These are phyloP conservation scores for Synaphobranchus kaupii DNA, from an alignment of 2,797 vertebrate genomes.

Conservation along the genomic window DNA sequence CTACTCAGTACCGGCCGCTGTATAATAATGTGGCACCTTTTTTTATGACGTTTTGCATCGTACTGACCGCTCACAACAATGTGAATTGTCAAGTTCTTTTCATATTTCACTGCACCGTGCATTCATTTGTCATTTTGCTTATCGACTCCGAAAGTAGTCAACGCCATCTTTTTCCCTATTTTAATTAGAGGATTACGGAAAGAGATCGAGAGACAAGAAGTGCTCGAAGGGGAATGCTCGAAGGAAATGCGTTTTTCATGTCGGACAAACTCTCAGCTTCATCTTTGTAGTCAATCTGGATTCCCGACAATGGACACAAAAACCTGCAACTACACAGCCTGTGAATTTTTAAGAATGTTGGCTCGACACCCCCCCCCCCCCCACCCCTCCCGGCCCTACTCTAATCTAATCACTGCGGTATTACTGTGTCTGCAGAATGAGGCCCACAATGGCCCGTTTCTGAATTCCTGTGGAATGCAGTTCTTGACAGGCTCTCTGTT, in stretches of 20 bases:
- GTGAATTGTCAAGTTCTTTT: not conserved
- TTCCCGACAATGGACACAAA: not conserved
- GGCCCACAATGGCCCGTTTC: conserved; percentile 18
- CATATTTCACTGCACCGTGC: not conserved
- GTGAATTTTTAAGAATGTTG: conserved; percentile 3
- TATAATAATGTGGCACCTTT: not conserved
- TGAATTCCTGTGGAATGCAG: not conserved
- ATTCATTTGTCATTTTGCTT: not conserved
- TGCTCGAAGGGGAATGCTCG: not conserved
- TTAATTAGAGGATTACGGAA: not conserved
- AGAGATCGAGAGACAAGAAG: not conserved
- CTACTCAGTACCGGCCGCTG: not conserved
- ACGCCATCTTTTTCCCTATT: not conserved
- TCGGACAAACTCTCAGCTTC: not conserved
- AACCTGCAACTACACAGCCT: not conserved
- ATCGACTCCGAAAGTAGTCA: not conserved
- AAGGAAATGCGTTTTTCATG: not conserved
- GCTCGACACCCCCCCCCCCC: not conserved
- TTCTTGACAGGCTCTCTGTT: conserved; percentile 9
- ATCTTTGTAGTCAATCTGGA: not conserved
- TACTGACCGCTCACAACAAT: not conserved
- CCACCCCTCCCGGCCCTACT: not conserved
- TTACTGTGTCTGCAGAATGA: conserved; percentile 13
- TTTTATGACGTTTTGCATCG: not conserved
- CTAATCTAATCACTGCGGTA: conserved; percentile 22